Evolutionary conservation across 2,888 invertebrate genomes (phyloP).

Genomic region (Zhuqinia jingwanae): DNA sequence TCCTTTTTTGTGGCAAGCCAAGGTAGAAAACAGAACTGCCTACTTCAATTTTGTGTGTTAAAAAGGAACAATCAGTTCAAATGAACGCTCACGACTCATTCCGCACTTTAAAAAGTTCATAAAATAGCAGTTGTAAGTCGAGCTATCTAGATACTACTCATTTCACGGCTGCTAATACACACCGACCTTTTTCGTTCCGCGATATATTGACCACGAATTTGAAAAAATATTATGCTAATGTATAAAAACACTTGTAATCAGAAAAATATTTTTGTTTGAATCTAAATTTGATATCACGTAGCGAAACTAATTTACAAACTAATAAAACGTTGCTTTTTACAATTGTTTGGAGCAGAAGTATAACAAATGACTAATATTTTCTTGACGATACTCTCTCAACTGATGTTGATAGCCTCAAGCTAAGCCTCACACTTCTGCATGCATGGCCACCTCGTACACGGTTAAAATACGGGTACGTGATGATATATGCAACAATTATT

Average conservation of each 20-base stretch:
- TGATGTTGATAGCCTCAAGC: background rate
- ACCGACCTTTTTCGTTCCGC: background rate
- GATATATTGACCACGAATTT: background rate
- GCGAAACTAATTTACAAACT: background rate
- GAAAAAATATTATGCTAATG: background rate
- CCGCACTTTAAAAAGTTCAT: too few relatives aligned
- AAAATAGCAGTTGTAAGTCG: too few relatives aligned
- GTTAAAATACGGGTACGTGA: too few relatives aligned
- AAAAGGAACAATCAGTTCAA: background rate
- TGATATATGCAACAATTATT: background rate
- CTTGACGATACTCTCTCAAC: background rate
- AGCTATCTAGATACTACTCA: background rate
- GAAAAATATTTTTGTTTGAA: background rate
- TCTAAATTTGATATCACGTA: background rate
- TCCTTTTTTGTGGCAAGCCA: background rate
- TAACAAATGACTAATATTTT: constrained; percentile 19
- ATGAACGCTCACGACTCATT: too few relatives aligned
- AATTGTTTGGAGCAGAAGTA: background rate
- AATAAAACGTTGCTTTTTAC: constrained; percentile 8
- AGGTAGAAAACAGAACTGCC: background rate
- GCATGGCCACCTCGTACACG: too few relatives aligned
- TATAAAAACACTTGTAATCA: background rate
- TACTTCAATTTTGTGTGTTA: background rate
- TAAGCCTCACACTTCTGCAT: too few relatives aligned
- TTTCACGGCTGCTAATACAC: background rate